Base-by-base conservation (phyloP, 1,140 invertebrate genomes). In the Drosophila punjabiensis region DNA sequence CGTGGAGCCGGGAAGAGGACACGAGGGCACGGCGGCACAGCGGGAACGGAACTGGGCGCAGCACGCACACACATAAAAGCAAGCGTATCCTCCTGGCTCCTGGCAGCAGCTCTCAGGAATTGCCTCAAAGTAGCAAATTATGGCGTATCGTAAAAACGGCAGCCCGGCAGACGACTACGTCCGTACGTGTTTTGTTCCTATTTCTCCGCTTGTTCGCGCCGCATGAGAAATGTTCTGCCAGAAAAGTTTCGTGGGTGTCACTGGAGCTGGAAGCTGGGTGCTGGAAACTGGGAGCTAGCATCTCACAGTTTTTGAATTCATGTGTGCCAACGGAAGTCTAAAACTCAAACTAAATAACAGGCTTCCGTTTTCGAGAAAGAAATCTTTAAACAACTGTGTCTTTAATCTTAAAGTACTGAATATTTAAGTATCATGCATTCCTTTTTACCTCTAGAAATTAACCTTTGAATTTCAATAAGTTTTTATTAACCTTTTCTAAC, bases 81-180 rank as follows among this genome's bases (percentile, higher is more conserved):
- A 32, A 45, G 56, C 70, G 48, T 67, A 67, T 82, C 32, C 59
- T 39, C 45, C 43, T 47, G 50, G 24, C 55, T 33, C 39, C 43
- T 43, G 53, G 43, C 74, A 45, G 65, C 62, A 45, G 65, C 62
- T 76, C 73, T 33, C 48, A 39, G 59, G 73, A 87, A 79, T 67
- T 79, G 79, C 69, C 74, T 82, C 82, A 87, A 79, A 87, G 70
- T 86, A 87, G 83, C 83, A 86, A 87, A 86, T 86, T 87, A 79
- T 83, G 69, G 45, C 76, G 53, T 79, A 86, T 82, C 82, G 59
- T 82, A 87, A 86, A 86, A 87, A 28, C 66, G 82, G 59, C 45
- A 76, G 41, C 73, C 43, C 18, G 58, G 39, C 64, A 53, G 33
- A 16, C 52, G 18, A 52, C 53, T 18, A 18, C 11, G 30, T 56